phyloP scores from a whole-genome alignment of 2,888 invertebrate species.

The Campoplex capitator region DNA sequence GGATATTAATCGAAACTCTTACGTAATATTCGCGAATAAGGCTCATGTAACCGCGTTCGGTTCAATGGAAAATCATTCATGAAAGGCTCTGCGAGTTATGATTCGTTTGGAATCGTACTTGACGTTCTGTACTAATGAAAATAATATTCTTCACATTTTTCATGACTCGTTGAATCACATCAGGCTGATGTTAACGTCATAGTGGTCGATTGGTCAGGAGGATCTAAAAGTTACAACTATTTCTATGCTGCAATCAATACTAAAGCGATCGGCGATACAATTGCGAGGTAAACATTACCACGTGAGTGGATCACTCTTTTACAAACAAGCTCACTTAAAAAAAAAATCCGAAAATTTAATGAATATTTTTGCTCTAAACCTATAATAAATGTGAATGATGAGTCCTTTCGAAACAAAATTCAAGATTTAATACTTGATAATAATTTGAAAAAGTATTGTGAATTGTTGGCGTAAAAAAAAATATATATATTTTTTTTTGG shows the following conservation, averaged over 20 bases:
- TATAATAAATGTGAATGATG: neutral
- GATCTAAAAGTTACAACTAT: conserved; percentile 87
- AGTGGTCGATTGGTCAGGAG: conserved; percentile 88
- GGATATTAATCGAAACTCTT: neutral
- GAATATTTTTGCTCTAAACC: neutral
- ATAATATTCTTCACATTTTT: neutral
- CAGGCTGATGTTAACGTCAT: conserved; percentile 88
- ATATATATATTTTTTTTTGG: too few relatives aligned
- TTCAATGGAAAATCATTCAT: neutral
- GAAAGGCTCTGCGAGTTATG: neutral
- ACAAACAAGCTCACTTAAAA: neutral
- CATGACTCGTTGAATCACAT: neutral
- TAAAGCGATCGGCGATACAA: conserved; percentile 86
- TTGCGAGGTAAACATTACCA: conserved; percentile 83
- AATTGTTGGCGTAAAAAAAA: neutral
- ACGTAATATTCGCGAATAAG: neutral
- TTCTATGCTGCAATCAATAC: conserved; percentile 87
- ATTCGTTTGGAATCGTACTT: neutral
- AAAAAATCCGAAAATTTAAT: neutral
- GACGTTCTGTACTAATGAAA: neutral
- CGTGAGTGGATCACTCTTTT: neutral
- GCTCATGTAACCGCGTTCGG: neutral
- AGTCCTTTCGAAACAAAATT: neutral
- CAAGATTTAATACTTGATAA: neutral
- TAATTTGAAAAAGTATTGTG: too few relatives aligned